Evolutionary conservation across 2,797 vertebrate species (phyloP), one percentile per base, ranked within the genome.

Genomic region (Amblyopsis hoosieri): DNA sequence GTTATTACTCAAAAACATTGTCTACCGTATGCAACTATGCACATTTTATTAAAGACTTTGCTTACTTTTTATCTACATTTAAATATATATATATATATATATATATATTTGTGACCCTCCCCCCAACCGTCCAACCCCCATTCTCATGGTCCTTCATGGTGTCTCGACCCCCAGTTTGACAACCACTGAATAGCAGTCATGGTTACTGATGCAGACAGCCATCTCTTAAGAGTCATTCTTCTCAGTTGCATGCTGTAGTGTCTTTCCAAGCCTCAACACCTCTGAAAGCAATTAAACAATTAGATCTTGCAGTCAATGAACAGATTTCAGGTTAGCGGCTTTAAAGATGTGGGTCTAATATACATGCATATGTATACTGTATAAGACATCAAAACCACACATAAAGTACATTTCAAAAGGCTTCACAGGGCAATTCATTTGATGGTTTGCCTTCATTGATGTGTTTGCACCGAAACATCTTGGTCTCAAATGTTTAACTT

Each of bases 391-490:
- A 58, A 65, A 42, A 9, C 67, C 33, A 0, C 56, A 67, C 84
- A 84, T 64, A 69, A 57, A 87, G 83, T 75, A 31, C 87, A 84
- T 89, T 86, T 82, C 77, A 53, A 57, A 15, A 79, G 45, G 80
- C 70, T 60, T 37, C 33, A 37, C 33, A 37, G 33, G 33, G 67
- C 83, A 71, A 69, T 52, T 0, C 51, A 85, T 81, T 87, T 81
- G 56, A 68, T 76, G 72, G 57, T 79, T 85, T 59, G 53, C 65
- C 55, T 62, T 74, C 52, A 19, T 75, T 69, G 65, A 51, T 67
- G 58, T 50, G 19, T 50, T 59, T 60, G 60, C 54, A 71, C 72
- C 42, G 42, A 66, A 72, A 81, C 83, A 78, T 90, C 84, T 89
- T 87, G 79, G 56, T 62, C 72, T 89, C 84, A 81, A 82, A 72